Evolutionary conservation across 1,140 invertebrate species (phyloP).

Genomic region (Drosophila prosaltans): DNA sequence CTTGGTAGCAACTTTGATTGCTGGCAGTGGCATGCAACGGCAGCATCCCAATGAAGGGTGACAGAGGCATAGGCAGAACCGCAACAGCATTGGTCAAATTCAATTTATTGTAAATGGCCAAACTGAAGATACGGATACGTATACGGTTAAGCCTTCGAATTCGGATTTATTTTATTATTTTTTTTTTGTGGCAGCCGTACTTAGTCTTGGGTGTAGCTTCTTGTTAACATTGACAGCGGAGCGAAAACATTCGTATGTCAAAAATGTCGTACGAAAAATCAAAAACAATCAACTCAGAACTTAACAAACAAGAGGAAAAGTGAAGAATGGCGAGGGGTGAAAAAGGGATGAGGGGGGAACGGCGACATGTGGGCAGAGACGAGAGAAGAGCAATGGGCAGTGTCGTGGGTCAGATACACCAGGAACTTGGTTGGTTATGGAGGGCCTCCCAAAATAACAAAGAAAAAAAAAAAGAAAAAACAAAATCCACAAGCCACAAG

Average conservation of each 20-base stretch:
- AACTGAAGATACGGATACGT: conserved; percentile 44
- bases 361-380: conserved; percentile 2
- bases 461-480: not conserved
- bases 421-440: conserved; percentile 16
- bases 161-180: conserved; percentile 35
- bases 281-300: conserved; percentile 38
- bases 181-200: conserved; percentile 51
- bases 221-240: conserved; percentile 62
- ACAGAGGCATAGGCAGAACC: conserved; percentile 25
- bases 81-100: conserved; percentile 79
- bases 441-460: not conserved
- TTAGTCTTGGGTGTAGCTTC: conserved; percentile 46
- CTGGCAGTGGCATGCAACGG: not conserved
- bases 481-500: not conserved
- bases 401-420: conserved; percentile 48
- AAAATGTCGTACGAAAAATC: conserved; percentile 81
- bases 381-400: conserved; percentile 20
- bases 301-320: conserved; percentile 2
- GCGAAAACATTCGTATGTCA: conserved; percentile 73
- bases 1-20: conserved; percentile 63
- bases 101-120: conserved; percentile 77
- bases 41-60: not conserved
- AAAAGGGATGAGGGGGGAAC: no score
- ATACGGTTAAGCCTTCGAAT: conserved; percentile 1
- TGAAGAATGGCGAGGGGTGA: no score